These are phyloP conservation scores for Pteropus rufus DNA, from an alignment of 2,797 vertebrate genomes.

Conservation along the genomic window DNA sequence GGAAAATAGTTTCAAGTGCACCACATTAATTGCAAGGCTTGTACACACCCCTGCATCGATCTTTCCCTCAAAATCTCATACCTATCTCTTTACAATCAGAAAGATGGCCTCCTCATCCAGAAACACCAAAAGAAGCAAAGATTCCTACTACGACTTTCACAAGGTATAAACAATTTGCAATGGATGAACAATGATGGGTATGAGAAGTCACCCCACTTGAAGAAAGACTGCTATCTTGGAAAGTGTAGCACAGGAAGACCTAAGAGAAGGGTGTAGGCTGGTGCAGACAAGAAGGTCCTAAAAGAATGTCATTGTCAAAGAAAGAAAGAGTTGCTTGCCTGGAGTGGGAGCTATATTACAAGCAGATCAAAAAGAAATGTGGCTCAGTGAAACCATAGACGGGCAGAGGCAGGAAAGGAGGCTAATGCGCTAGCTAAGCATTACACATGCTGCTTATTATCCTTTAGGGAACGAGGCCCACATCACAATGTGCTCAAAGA, in stretches of 20 bases:
- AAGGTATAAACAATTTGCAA: background rate
- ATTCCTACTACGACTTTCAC: background rate
- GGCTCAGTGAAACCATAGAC: background rate
- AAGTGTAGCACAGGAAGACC: too few species aligned
- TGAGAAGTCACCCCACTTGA: background rate
- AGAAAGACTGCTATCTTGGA: background rate
- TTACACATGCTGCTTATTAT: fast-evolving
- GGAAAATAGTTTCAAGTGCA: background rate
- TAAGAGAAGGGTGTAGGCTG: background rate
- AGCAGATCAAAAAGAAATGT: background rate
- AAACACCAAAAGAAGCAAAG: background rate
- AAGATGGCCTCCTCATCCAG: background rate
- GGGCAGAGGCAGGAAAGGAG: background rate
- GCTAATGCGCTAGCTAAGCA: background rate
- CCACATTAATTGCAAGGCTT: background rate
- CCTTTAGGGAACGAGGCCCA: background rate
- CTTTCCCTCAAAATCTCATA: background rate
- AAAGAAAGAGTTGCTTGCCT: background rate
- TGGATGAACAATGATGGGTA: background rate
- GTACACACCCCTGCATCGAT: background rate
- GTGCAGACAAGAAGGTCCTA: background rate
- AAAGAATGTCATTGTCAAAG: background rate
- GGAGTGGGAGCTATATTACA: background rate
- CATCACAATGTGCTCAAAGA: background rate
- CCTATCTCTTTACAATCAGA: background rate